Evolutionary conservation across 2,113 vertebrate species (phyloP), one percentile per base, ranked within the genome.

Genomic region (Centropristis striata): DNA sequence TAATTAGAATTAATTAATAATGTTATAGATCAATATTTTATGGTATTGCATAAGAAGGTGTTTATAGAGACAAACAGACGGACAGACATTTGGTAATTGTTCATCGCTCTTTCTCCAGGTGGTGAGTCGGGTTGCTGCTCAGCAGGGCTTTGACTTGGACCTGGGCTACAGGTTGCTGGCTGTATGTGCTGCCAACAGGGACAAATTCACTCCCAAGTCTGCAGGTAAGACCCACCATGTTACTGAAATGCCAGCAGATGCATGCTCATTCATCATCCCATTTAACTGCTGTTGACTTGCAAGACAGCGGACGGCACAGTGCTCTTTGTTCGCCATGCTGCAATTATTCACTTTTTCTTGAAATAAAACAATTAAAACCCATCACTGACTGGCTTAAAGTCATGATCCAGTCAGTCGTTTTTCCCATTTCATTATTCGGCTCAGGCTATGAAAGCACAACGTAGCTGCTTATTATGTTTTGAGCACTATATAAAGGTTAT

Each of bases 151-250:
- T 69, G 98, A 99, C 93, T 93, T 99, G 95, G 98, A 99, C 92
- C 96, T 99, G 37, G 98, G 98, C 93, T 99, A 99, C 95, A 94
- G 98, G 94, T 96, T 99, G 86, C 96, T 99, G 87, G 98, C 98
- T 46, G 98, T 99, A 92, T 99, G 98, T 59, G 98, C 98, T 4
- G 98, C 97, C 32, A 99, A 99, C 96, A 96, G 98, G 67, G 98
- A 99, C 96, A 99, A 99, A 94, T 99, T 99, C 95, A 99, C 98
- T 66, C 98, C 98, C 50, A 99, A 99, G 94, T 99, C 98, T 88
- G 98, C 98, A 83, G 98, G 98, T 99, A 96, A 96, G 97, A 92
- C 83, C 53, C 51, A n/a, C 16, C 23, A 4, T 23, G 49, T 49
- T 28, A 2, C 60, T 50, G 13, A 58, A 47, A 58, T 14, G 13